phyloP scores from a whole-genome alignment of 2,888 invertebrate species.

The Helleia helle region DNA sequence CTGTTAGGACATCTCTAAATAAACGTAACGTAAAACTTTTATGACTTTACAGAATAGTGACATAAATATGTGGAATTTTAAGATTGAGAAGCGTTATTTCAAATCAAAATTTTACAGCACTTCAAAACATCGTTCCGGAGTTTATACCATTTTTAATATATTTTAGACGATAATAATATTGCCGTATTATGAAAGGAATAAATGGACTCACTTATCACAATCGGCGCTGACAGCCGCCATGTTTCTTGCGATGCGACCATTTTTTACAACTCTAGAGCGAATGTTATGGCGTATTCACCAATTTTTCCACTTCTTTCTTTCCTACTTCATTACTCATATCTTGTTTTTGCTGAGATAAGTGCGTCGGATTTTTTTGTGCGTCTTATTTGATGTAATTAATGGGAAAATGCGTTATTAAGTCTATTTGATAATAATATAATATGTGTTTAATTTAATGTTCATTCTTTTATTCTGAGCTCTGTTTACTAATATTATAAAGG shows the following conservation, averaged over 20 bases:
- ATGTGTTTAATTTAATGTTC: too few relatives aligned
- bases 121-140: too few relatives aligned
- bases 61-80: too few relatives aligned
- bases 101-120: too few relatives aligned
- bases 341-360: background rate
- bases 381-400: background rate
- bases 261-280: slow-evolving; percentile 14
- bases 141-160: slow-evolving; percentile 4
- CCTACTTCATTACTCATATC: slow-evolving; percentile 3
- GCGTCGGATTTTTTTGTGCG: background rate
- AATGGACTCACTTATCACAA: slow-evolving; percentile 23
- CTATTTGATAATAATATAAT: too few relatives aligned
- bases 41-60: too few relatives aligned
- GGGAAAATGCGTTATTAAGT: too few relatives aligned
- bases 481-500: too few relatives aligned
- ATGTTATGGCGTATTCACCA: slow-evolving; percentile 14
- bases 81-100: too few relatives aligned
- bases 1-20: too few relatives aligned
- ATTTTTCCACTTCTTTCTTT: slow-evolving; percentile 12
- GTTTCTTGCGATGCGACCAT: slow-evolving; percentile 17
- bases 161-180: slow-evolving; percentile 5
- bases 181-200: slow-evolving; percentile 13
- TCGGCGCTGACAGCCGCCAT: slow-evolving; percentile 21
- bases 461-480: too few relatives aligned
- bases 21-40: too few relatives aligned